These are phyloP conservation scores for Lacerta agilis DNA, from an alignment of 2,797 vertebrate genomes.

Conservation along the genomic window DNA sequence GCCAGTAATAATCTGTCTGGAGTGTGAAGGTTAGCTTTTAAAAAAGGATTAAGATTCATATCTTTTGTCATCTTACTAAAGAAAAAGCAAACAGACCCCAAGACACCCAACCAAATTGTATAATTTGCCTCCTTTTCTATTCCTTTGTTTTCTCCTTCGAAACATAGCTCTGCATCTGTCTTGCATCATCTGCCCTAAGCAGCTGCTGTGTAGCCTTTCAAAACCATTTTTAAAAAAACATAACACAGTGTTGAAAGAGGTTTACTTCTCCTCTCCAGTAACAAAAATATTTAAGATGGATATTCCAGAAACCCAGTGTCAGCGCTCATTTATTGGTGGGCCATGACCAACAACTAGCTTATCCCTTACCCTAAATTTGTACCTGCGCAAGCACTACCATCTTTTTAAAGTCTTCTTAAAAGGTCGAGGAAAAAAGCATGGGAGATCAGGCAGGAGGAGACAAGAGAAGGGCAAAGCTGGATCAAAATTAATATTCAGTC, in stretches of 20 bases:
- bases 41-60: background rate
- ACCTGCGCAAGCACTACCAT: background rate
- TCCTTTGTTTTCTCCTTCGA: background rate
- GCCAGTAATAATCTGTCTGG: background rate
- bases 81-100: too few relatives aligned
- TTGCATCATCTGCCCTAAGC: background rate
- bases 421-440: background rate
- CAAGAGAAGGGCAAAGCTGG: background rate
- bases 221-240: background rate
- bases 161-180: background rate
- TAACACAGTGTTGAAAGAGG: background rate
- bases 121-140: background rate
- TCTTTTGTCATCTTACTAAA: background rate
- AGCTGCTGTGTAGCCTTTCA: background rate
- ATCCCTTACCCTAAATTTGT: background rate
- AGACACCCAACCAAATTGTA: background rate
- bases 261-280: background rate
- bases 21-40: background rate
- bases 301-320: background rate
- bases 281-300: background rate
- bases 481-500: background rate
- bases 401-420: background rate
- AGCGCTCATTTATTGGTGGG: background rate
- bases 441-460: background rate
- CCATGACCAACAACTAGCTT: background rate